Base-by-base conservation (phyloP, 2,113 vertebrate genomes). In the Tachycineta bicolor region DNA sequence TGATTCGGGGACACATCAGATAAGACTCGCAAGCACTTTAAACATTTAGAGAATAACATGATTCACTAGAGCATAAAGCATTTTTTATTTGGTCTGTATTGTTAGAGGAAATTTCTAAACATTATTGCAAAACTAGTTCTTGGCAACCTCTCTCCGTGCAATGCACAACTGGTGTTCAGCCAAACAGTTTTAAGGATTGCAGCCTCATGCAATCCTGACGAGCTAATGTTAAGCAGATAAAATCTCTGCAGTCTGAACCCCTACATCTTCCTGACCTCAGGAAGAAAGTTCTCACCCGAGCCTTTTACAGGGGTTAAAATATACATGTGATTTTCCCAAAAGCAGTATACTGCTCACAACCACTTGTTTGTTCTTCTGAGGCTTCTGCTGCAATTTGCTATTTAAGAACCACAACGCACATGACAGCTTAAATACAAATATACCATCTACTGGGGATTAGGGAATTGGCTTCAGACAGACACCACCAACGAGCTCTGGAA, bases 81-180 rank as follows among this genome's bases (percentile, higher is more conserved):
- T 59, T 86, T 80, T 85, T 74, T 67, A 39, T 85, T 89, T 83
- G 47, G 34, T 65, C 71, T 87, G 79, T 56, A 91, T 89, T 69
- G 33, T 76, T 20, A 67, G 67, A 65, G 52, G 56, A 90, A 69
- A 92, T 90, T 88, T 94, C 93, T 95, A 83, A 93, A 76, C 55
- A 47, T 65, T 46, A 87, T 88, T 95, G 87, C 91, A 96, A 96
- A 97, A 97, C 53, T 63, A 34, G 46, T 59, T 94, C 79, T 83
- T 83, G 78, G 82, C 78, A 90, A 86, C 37, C 64, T 55, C 90
- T 76, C 41, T 39, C 67, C 52, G 26, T 50, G 82, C 75, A 74
- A 87, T 6, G 43, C 63, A 87, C 55, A 74, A 80, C 70, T 80
- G 50, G 75, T 59, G 34, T 37, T 87, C 75, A 91, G 92, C 79